Evolutionary conservation across 2,113 vertebrate genomes (phyloP).

Genomic region (Felis chaus): DNA sequence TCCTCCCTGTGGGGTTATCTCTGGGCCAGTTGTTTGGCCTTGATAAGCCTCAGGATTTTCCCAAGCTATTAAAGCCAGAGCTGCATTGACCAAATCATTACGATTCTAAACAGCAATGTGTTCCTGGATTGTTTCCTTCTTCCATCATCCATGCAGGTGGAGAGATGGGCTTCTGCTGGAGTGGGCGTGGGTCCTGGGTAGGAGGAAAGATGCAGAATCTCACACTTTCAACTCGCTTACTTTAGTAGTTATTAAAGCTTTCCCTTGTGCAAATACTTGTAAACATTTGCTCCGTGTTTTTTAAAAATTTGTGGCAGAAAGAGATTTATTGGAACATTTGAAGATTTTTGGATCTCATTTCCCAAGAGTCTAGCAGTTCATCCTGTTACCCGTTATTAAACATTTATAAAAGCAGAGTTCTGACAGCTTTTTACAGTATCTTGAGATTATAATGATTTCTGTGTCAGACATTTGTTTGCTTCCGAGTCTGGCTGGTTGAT

Average conservation of each 20-base stretch:
- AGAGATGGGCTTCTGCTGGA: neutral
- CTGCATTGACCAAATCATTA: neutral
- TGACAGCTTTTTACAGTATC: constrained; percentile 41
- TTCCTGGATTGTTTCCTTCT: neutral
- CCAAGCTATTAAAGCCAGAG: neutral
- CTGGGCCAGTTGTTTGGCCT: neutral
- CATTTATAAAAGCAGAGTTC: constrained; percentile 61
- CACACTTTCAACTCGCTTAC: neutral
- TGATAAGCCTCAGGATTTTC: neutral
- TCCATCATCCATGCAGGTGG: neutral
- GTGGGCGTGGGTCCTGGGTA: neutral
- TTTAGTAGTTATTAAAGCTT: constrained; percentile 35
- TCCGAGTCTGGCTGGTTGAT: constrained; percentile 19
- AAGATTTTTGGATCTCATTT: constrained; percentile 61
- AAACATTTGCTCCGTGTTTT: constrained; percentile 74
- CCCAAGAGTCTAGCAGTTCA: constrained; percentile 19
- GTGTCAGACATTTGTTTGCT: constrained; percentile 53
- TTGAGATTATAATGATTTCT: constrained; percentile 56
- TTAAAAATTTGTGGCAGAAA: constrained; percentile 55
- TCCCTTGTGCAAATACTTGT: constrained; percentile 42
- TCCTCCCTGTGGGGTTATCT: neutral
- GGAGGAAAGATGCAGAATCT: neutral
- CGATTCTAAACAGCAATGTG: neutral
- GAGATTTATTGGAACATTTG: constrained; percentile 52
- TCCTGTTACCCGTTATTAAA: constrained; percentile 60